These are phyloP conservation scores for Anastatus disparis DNA, from an alignment of 1,140 invertebrate genomes.

Conservation along the genomic window DNA sequence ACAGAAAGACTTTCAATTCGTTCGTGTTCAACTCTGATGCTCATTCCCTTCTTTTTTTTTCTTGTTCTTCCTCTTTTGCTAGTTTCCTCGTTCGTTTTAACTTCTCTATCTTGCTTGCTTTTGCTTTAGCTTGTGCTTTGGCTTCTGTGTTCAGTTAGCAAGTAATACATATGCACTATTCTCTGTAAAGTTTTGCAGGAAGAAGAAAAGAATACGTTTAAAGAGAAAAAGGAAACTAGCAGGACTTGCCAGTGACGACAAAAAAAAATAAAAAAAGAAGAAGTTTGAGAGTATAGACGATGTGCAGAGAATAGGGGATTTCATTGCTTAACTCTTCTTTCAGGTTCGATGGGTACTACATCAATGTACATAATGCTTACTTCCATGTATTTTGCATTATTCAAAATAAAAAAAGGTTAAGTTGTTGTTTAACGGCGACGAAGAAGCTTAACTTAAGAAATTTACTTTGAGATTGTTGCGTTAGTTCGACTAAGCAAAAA, in stretches of 20 bases:
- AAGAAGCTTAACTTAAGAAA: no score
- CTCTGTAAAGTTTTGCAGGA: not conserved
- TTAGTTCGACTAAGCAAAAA: no score
- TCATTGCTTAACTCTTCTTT: not conserved
- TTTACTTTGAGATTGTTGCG: no score
- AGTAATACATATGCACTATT: not conserved
- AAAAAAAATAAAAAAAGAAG: no score
- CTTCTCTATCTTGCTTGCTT: not conserved
- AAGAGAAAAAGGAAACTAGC: conserved; percentile 5
- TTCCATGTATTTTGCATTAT: no score
- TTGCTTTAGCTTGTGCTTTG: no score
- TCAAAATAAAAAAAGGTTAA: no score
- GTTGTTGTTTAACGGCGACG: no score
- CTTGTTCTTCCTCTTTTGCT: not conserved
- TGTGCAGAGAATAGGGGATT: not conserved
- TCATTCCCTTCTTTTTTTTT: conserved; percentile 13
- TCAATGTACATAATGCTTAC: no score
- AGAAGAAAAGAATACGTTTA: not conserved
- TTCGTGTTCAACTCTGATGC: conserved; percentile 17
- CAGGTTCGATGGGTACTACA: no score
- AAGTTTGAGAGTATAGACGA: no score
- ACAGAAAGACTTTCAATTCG: conserved; percentile 9
- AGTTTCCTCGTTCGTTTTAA: not conserved
- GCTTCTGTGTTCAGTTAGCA: not conserved
- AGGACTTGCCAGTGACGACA: not conserved